Percentiles rank a stretch among this genome's conserved stretches.
phyloP scores from a whole-genome alignment of 2,888 invertebrate species.

The Tineola bisselliella region DNA sequence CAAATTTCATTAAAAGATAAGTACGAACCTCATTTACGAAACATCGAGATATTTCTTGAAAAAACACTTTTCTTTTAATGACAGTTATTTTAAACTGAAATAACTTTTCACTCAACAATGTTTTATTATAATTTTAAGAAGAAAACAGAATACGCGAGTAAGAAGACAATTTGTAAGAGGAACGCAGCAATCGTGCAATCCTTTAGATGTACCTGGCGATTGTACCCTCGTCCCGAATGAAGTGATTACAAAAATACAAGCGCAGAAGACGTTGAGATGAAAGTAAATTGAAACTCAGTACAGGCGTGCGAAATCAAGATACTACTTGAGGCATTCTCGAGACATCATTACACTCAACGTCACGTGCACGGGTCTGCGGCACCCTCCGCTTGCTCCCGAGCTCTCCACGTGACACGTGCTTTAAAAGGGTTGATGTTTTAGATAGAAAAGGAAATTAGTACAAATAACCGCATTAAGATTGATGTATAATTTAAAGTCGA shows the following conservation, averaged over 20 bases:
- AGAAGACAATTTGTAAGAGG: background rate
- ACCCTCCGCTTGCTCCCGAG: background rate
- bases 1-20: too few species aligned
- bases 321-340: slow-evolving; percentile 7
- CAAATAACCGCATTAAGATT: background rate
- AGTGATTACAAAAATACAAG: slow-evolving; percentile 15
- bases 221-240: slow-evolving; percentile 15
- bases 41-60: too few species aligned
- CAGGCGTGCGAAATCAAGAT: slow-evolving; percentile 14
- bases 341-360: slow-evolving; percentile 16
- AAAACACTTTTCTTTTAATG: too few species aligned
- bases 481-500: background rate
- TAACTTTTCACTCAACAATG: too few species aligned
- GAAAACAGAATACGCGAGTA: background rate
- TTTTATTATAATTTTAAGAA: too few species aligned
- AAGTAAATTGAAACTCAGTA: slow-evolving; percentile 14
- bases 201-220: background rate
- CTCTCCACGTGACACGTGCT: slow-evolving; percentile 13
- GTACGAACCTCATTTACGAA: too few species aligned
- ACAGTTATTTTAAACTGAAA: too few species aligned
- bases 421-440: slow-evolving; percentile 11
- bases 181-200: background rate
- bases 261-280: slow-evolving; percentile 8
- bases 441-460: slow-evolving; percentile 9
- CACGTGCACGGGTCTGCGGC: slow-evolving; percentile 13